Conservation (phyloP, 1,140 invertebrate genomes). For the Drosophila ercepeae region DNA sequence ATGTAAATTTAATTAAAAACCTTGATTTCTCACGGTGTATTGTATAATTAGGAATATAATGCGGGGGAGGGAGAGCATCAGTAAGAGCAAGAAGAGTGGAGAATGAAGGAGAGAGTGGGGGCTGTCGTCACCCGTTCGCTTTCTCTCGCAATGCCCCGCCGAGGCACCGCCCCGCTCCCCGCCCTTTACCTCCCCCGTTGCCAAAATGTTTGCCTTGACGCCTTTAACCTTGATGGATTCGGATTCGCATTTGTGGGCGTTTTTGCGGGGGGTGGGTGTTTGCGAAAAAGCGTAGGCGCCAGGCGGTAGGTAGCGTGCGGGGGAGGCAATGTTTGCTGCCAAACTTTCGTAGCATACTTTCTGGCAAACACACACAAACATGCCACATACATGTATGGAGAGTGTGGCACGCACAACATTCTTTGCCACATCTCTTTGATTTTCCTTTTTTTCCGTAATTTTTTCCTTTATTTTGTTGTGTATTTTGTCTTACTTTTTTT, state of each 20-base stretch:
- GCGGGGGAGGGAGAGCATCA: too few species aligned
- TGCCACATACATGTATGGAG: too few species aligned
- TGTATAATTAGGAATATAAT: background rate
- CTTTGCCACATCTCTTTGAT: slow-evolving; percentile 47
- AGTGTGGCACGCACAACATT: too few species aligned
- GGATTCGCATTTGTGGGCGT: slow-evolving; percentile 38
- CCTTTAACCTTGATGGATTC: slow-evolving; percentile 70
- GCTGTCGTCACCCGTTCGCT: slow-evolving; percentile 1
- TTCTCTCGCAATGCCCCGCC: background rate
- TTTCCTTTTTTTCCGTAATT: slow-evolving; percentile 21
- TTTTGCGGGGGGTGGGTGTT: slow-evolving; percentile 3
- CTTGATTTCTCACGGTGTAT: background rate
- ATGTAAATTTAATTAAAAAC: too few species aligned
- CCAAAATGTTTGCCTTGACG: slow-evolving; percentile 72
- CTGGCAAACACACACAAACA: slow-evolving; percentile 22
- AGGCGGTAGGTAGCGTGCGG: too few species aligned
- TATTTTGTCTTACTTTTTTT: slow-evolving; percentile 34
- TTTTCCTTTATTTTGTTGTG: slow-evolving; percentile 18
- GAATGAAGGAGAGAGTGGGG: background rate
- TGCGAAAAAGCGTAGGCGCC: background rate
- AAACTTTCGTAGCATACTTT: slow-evolving; percentile 69
- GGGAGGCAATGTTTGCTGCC: slow-evolving; percentile 17
- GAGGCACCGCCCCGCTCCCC: background rate
- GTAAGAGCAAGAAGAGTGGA: background rate
- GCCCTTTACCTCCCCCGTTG: slow-evolving; percentile 14